These are phyloP conservation scores for Notothenia rossii DNA, from an alignment of 2,113 vertebrate genomes.

Conservation along the genomic window DNA sequence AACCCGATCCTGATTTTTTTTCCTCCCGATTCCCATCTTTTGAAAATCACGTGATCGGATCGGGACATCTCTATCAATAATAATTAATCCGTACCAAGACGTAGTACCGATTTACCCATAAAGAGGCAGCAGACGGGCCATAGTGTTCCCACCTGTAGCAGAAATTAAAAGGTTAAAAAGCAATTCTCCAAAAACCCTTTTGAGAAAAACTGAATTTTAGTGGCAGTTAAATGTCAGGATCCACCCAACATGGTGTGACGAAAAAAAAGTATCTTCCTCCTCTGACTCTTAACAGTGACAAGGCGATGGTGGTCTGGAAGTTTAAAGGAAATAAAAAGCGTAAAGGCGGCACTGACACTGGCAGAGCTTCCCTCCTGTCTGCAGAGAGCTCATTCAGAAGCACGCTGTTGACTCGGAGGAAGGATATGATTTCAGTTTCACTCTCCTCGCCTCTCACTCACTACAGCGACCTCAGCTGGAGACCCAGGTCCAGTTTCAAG, in stretches of 20 bases:
- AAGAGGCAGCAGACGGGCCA: neutral
- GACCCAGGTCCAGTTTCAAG: conserved; percentile 17
- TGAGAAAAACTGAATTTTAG: neutral
- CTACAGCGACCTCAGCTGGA: conserved; percentile 28
- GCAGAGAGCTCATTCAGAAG: conserved; percentile 38
- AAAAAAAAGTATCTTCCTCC: neutral
- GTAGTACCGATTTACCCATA: neutral
- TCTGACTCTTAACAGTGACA: neutral
- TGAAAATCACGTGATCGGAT: too few species aligned
- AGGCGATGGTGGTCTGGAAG: neutral
- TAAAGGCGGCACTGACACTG: neutral
- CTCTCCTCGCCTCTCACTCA: conserved; percentile 33
- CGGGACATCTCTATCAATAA: neutral
- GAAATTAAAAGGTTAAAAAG: conserved; percentile 1
- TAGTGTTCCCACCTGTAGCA: neutral
- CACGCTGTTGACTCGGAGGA: conserved; percentile 37
- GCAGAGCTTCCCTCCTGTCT: conserved; percentile 20
- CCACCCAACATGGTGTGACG: neutral
- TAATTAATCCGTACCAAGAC: neutral
- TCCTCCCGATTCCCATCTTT: too few species aligned
- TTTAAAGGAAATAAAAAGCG: conserved; percentile 31
- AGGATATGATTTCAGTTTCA: conserved; percentile 56
- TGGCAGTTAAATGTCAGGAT: neutral
- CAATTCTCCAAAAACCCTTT: neutral
- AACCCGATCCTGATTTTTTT: too few species aligned